Conservation (phyloP, 2,888 invertebrate species). For the Microdon myrmicae region DNA sequence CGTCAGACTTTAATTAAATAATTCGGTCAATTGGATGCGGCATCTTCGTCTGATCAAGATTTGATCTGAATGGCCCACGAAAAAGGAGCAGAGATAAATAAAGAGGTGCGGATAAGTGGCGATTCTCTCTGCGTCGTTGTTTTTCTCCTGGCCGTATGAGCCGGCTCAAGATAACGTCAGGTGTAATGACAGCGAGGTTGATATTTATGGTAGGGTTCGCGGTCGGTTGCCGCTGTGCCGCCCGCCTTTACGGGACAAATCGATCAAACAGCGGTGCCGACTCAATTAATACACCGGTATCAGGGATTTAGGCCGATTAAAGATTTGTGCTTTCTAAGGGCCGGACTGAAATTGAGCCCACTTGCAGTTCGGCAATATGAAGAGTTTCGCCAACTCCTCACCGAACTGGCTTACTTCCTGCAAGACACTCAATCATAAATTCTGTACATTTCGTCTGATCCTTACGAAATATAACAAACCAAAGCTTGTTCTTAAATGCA, state of each 20-base stretch:
- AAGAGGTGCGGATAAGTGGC: conserved; percentile 11
- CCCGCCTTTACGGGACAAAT: conserved; percentile 32
- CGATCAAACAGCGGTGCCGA: conserved; percentile 53
- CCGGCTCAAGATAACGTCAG: conserved; percentile 38
- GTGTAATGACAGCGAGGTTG: conserved; percentile 34
- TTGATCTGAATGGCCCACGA: conserved; percentile 45
- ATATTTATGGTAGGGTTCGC: conserved; percentile 42
- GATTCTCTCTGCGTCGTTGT: conserved; percentile 8
- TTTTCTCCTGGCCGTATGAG: conserved; percentile 23
- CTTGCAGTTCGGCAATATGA: conserved; percentile 15
- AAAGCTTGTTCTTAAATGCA: conserved; percentile 22
- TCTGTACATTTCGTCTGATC: conserved; percentile 24
- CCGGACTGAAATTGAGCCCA: conserved; percentile 7
- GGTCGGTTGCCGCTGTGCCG: no score
- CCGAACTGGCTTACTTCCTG: conserved; percentile 22
- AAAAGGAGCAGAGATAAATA: no score
- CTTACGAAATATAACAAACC: conserved; percentile 45
- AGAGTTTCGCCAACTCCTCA: conserved; percentile 34
- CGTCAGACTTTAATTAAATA: conserved; percentile 32
- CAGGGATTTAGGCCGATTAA: conserved; percentile 42
- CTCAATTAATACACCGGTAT: conserved; percentile 53
- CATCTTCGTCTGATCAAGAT: conserved; percentile 34
- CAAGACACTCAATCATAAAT: conserved; percentile 35
- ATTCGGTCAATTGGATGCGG: conserved; percentile 37
- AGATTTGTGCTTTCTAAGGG: conserved; percentile 38